phyloP scores from a whole-genome alignment of 1,140 invertebrate genomes.

The Drosophila biarmipes region DNA sequence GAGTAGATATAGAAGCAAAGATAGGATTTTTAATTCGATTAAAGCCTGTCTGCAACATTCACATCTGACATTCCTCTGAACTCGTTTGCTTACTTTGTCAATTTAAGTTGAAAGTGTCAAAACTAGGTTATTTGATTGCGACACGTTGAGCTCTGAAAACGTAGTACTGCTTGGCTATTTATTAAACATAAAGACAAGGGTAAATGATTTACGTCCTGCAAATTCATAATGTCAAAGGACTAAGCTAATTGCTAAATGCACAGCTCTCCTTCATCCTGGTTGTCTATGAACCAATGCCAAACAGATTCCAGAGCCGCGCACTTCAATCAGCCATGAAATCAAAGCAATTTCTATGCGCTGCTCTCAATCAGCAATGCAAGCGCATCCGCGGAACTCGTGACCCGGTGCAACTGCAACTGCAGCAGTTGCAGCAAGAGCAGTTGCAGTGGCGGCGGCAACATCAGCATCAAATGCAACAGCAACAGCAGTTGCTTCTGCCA shows the following conservation, averaged over 20 bases:
- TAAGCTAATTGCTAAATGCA: not conserved
- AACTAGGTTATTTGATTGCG: not conserved
- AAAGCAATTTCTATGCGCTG: constrained; percentile 47
- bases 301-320: constrained; percentile 5
- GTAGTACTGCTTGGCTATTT: not conserved
- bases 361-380: constrained; percentile 34
- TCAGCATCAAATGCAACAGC: constrained; percentile 1
- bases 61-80: not conserved
- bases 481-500: constrained; percentile 11
- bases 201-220: not conserved
- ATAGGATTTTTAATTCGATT: not conserved
- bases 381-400: constrained; percentile 29
- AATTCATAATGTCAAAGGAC: not conserved
- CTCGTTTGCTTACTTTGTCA: not conserved
- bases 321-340: constrained; percentile 49
- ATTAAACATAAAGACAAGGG: not conserved
- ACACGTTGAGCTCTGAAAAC: not conserved
- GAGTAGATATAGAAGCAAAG: not conserved
- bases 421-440: not conserved
- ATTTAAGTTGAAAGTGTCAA: not conserved
- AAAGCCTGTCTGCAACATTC: not conserved
- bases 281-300: constrained; percentile 1
- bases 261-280: not conserved
- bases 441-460: constrained; percentile 2
- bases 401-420: constrained; percentile 15